Base-by-base conservation (phyloP, 2,888 invertebrate species). In the Cephonodes hylas region DNA sequence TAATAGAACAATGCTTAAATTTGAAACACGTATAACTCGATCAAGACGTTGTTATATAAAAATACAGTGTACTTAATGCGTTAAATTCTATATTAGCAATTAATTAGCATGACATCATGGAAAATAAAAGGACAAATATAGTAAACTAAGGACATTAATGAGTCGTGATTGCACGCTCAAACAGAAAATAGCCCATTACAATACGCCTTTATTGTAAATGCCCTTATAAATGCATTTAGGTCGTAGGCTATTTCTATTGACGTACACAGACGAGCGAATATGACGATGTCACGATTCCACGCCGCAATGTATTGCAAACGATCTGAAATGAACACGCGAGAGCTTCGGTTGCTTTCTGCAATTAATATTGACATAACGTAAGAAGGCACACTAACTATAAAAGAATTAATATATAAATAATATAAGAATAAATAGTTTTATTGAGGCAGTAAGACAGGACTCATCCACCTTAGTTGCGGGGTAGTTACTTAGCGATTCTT, bases 251-350 rank as follows among this genome's bases (percentile, higher is more conserved):
- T n/a, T n/a, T n/a, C n/a, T 15, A 53, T 53, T 27, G 25, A 15
- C n/a, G 23, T 23, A n/a, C 25, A 53, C 18, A 18, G 1, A 27
- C 27, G 10, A 53, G 18, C 7, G 10, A 22, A 13, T 18, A 20
- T 18, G 53, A 27, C 27, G 31, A 53, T 53, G 53, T 60, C 68
- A 70, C 61, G 61, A 63, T 22, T 42, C 59, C 58, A n/a, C 23
- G 15, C n/a, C 34, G 42, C 25, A 42, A n/a, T 42, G 42, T 3
- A 25, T 15, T 42, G 23, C 7, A 15, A n/a, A 58, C 22, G 42
- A 15, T 58, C 22, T n/a, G 25, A 53, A 53, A 53, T 15, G 15
- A 58, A 42, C 71, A 70, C 66, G 70, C 66, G 58, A 66, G 45
- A 53, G 22, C 53, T 63, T 68, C 63, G 63, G 63, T 64, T 63